Percentiles rank a stretch among this genome's conserved stretches.
Evolutionary conservation across 1,140 invertebrate genomes (phyloP).

Genomic region (Drosophila guanche): DNA sequence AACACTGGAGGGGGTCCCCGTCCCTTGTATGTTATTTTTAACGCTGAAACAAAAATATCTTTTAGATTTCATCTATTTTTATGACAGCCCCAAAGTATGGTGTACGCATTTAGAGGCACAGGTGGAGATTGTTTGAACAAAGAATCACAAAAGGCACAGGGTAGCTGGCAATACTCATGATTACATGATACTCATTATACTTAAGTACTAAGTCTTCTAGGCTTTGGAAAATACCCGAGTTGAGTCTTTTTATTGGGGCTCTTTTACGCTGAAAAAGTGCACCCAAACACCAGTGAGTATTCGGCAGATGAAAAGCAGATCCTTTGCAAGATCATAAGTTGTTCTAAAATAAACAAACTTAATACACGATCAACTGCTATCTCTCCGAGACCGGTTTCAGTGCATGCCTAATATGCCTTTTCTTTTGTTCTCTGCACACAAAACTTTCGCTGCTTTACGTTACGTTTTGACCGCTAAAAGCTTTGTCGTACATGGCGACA

Average conservation of each 20-base stretch:
- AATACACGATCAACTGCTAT: background rate
- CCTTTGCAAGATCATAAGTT: too few relatives aligned
- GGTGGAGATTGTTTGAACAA: conserved; percentile 1
- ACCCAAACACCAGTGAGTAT: too few relatives aligned
- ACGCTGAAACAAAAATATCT: conserved; percentile 34
- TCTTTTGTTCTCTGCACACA: background rate
- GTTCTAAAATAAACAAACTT: too few relatives aligned
- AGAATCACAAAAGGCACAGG: background rate
- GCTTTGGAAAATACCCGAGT: too few relatives aligned
- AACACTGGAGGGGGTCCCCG: conserved; percentile 12
- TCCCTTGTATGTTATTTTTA: conserved; percentile 56
- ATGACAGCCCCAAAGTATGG: conserved; percentile 39
- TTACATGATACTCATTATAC: too few relatives aligned
- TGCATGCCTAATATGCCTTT: conserved; percentile 15
- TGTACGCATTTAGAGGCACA: conserved; percentile 10
- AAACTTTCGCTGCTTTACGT: background rate
- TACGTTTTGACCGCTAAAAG: conserved; percentile 18
- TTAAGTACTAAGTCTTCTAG: too few relatives aligned
- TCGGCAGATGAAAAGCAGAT: too few relatives aligned
- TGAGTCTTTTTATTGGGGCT: too few relatives aligned
- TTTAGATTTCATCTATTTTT: conserved; percentile 44
- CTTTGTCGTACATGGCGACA: conserved; percentile 22
- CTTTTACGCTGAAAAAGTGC: too few relatives aligned
- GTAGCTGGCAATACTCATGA: too few relatives aligned
- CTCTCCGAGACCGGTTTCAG: background rate